Base-by-base conservation (phyloP, 2,113 vertebrate genomes). In the Drymodes brunneopygia region DNA sequence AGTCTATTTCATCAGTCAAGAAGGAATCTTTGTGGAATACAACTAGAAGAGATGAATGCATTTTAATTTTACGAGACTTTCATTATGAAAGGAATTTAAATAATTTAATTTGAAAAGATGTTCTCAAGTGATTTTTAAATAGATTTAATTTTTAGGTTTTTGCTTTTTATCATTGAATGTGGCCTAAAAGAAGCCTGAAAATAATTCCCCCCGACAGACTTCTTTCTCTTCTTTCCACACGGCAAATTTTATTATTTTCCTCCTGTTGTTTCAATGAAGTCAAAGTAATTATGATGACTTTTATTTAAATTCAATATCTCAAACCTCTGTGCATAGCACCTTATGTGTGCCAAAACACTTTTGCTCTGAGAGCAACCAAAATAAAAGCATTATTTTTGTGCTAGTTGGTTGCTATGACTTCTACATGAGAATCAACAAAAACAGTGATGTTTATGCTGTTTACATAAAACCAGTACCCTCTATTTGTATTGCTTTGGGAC, bases 1-100 rank as follows among this genome's bases (percentile, higher is more conserved):
- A 74, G 38, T 93, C 86, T 94, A 40, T 87, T 96, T 95, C 72
- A 60, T 73, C 84, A 81, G 40, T 92, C 62, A 57, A 88, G 71
- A 84, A 75, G 86, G 94, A 96, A 88, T 51, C 79, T 91, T 95
- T 92, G 86, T 92, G 66, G 94, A 93, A 78, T 70, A 91, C 20
- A 48, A 47, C 60, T 94, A 56, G 40, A 67, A 62, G 47, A 95
- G 40, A 95, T 80, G 11, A 85, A 84, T 77, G 73, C 12, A 80
- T 95, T 97, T 96, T 86, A 84, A 92, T 94, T 91, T 88, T 95
- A 94, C 1, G 3, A 54, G 61, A 60, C 15, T 75, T 94, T 66
- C n/a, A 64, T 92, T 91, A 77, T 70, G n/a, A 94, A 88, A 85
- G 14, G 42, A 96, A 79, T 86, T 93, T 73, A 60, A 95, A 97